Evolutionary conservation across 1,140 invertebrate species (phyloP), one percentile per base, ranked within the genome.

Genomic region (Drosophila pandora): DNA sequence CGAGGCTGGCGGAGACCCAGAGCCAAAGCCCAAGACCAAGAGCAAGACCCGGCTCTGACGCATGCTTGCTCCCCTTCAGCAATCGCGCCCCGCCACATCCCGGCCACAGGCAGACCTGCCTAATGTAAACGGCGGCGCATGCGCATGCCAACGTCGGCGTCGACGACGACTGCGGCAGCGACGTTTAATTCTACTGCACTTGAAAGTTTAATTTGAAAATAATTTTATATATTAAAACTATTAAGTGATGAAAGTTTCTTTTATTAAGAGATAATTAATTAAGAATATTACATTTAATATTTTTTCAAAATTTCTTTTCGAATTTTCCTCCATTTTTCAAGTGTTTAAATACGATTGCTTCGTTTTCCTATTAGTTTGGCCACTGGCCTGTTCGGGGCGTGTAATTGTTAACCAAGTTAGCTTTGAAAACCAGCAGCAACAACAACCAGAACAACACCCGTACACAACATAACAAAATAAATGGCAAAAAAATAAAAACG

Each of bases 351-450:
- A 37, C 34, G 34, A 6, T 8, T 43, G 41, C 41, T 21, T 17
- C n/a, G n/a, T 4, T 41, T 17, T 37, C 34, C n/a, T 49, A 67
- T 87, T 87, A 78, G 78, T 68, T 85, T 62, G 52, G 78, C 63
- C 69, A 67, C 64, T 73, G 75, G 41, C 41, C 41, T 45, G 78
- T 62, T 41, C 75, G 63, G 72, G 83, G 83, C 79, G 83, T 88
- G 83, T 88, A 88, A 87, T 88, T 88, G 83, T 88, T 88, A 88
- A 52, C 79, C 78, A 87, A 87, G 82, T 88, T 82, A 68, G 78
- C 69, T 78, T 63, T 64, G 53, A 80, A 80, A 84, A 59, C 52
- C 41, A 55, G 56, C 23, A 55, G 58, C 72, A 34, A 60, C 70
- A 73, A 61, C 49, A 28, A 48, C 41, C 54, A 79, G 63, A 67